Base-by-base conservation (phyloP, 2,888 invertebrate species). In the Onthophagus sagittarius region DNA sequence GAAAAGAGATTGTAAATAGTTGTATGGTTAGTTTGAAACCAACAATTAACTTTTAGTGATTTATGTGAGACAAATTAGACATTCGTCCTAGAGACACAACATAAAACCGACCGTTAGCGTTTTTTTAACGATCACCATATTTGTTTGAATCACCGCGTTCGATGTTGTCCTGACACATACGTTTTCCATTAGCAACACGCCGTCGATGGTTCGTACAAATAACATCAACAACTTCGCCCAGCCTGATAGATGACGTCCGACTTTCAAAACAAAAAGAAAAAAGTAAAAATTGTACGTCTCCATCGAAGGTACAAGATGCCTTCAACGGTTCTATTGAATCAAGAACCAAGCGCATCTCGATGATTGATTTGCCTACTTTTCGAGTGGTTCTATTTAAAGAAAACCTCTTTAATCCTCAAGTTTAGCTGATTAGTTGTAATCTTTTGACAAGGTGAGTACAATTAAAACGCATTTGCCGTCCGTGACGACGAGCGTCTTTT, bases 401-500 rank as follows among this genome's bases (percentile, higher is more conserved):
- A 53, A 53, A 53, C 9, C 11, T 53, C 39, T 7, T 53, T 53
- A 23, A 2, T 11, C 6, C 39, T 9, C 39, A 53, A 67, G 67
- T 23, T 13, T 15, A 32, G 2, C 64, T 67, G 67, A 53, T 53
- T 9, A 53, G 39, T 11, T 53, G 67, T 23, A 67, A 67, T 67
- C 31, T 15, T 23, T 4, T 11, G 32, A 67, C 67, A 67, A 67
- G 11, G 23, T 62, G 71, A 53, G 62, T 71, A 71, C 71, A 71
- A 71, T 53, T 53, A 71, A 62, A 72, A 15, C 31, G 63, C 72
- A 53, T 72, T 72, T 72, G 67, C 65, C 62, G 63, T 71, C 63
- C 15, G 70, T 53, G 39, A 53, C 39, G 23, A 23, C 11, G 31
- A n/a, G 15, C 15, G 64, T 31, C 62, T 63, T 67, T 65, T 72